Evolutionary conservation across 23 tunicate species (phyloP).

Genomic region (Diplosoma virens): DNA sequence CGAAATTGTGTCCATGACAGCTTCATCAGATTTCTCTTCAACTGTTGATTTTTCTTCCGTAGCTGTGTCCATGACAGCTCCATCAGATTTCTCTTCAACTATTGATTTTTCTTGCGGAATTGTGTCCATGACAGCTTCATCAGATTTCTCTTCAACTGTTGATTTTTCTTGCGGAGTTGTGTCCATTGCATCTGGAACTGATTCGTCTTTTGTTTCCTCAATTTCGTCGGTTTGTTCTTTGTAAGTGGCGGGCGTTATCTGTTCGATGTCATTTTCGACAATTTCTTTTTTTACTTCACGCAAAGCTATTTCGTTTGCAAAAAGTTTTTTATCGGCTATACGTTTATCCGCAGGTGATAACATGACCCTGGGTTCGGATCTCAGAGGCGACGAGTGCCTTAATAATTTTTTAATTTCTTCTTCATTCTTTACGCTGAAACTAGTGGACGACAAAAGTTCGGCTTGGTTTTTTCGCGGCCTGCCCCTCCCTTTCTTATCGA

Average conservation of each 20-base stretch:
- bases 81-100: too few relatives aligned
- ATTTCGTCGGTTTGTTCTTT: too few relatives aligned
- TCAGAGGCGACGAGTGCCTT: neutral
- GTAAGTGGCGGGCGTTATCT: neutral
- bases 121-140: too few relatives aligned
- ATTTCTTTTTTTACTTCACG: neutral
- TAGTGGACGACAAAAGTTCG: neutral
- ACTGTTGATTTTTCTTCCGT: too few relatives aligned
- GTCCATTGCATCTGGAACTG: neutral
- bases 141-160: too few relatives aligned
- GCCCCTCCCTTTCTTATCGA: slow-evolving; percentile 36
- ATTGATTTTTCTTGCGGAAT: too few relatives aligned
- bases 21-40: too few relatives aligned
- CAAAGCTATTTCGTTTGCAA: slow-evolving; percentile 5
- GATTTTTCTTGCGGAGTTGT: slow-evolving; percentile 14
- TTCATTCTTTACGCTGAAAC: neutral
- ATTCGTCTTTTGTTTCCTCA: neutral
- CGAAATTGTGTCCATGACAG: neutral
- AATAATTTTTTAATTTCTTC: neutral
- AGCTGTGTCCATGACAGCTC: too few relatives aligned
- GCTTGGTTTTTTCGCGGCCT: slow-evolving; percentile 38
- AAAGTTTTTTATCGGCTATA: slow-evolving; percentile 34
- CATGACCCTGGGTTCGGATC: slow-evolving; percentile 40
- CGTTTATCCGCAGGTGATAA: slow-evolving; percentile 56
- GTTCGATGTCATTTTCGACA: neutral